phyloP scores from a whole-genome alignment of 2,797 vertebrate species.

The Rhodeus uyekii region DNA sequence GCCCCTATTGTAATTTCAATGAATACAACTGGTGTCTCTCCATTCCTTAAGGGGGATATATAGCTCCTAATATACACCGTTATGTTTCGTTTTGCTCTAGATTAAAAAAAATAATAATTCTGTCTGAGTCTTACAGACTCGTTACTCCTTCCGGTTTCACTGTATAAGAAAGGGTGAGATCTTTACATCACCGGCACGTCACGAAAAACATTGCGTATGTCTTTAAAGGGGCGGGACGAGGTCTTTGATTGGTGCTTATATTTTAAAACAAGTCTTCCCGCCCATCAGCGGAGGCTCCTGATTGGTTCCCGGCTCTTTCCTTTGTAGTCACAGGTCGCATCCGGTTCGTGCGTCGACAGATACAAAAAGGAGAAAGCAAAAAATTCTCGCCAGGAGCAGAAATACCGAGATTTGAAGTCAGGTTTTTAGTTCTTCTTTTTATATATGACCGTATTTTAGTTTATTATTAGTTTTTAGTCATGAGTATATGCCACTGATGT shows the following conservation, averaged over 20 bases:
- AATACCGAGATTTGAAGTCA: conserved; percentile 56
- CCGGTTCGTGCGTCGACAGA: conserved; percentile 79
- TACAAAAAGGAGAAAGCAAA: conserved; percentile 73
- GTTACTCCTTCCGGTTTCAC: background rate
- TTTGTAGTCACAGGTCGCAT: conserved; percentile 71
- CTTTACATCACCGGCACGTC: conserved; percentile 25
- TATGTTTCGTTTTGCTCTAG: background rate
- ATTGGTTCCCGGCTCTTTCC: conserved; percentile 73
- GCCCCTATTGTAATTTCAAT: background rate
- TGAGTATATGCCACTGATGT: background rate
- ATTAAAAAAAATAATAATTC: background rate
- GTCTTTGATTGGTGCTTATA: conserved; percentile 48
- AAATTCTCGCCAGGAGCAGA: conserved; percentile 64
- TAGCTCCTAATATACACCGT: background rate
- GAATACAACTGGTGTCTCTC: background rate
- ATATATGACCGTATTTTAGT: background rate
- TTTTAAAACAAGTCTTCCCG: conserved; percentile 72
- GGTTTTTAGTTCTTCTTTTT: conserved; percentile 22
- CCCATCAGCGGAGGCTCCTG: conserved; percentile 68
- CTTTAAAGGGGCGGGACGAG: conserved; percentile 26
- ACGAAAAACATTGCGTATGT: conserved; percentile 6
- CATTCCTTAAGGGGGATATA: background rate
- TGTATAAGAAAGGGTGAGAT: background rate
- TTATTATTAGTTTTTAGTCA: background rate
- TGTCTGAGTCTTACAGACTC: background rate